phyloP scores from a whole-genome alignment of 2,888 invertebrate species.

The Prosopocoilus inquinatus region DNA sequence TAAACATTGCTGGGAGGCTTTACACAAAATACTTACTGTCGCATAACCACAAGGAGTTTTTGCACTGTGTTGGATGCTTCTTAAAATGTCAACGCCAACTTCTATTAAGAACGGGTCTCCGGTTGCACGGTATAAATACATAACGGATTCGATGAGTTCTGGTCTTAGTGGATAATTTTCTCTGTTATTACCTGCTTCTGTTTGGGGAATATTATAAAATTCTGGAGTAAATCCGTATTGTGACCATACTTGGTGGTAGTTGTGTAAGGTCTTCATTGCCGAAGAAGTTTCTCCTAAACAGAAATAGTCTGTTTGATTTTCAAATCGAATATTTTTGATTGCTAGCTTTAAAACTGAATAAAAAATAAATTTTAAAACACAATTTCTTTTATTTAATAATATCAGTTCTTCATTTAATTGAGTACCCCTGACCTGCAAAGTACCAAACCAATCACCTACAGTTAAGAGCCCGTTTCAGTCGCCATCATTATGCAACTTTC shows the following conservation, averaged over 20 bases:
- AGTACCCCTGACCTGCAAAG: no score
- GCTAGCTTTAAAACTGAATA: no score
- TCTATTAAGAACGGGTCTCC: slow-evolving; percentile 89
- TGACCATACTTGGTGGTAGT: slow-evolving; percentile 95
- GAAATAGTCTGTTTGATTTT: no score
- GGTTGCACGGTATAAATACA: slow-evolving; percentile 94
- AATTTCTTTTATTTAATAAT: no score
- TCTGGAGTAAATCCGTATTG: slow-evolving; percentile 98
- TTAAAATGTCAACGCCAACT: slow-evolving; percentile 90
- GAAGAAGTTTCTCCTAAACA: slow-evolving; percentile 77
- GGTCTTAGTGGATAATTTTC: slow-evolving; percentile 94
- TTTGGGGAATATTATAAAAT: slow-evolving; percentile 92
- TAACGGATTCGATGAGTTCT: slow-evolving; percentile 93
- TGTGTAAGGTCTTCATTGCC: slow-evolving; percentile 90
- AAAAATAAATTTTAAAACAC: no score
- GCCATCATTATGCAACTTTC: no score
- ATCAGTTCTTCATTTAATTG: no score
- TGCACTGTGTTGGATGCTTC: slow-evolving; percentile 91
- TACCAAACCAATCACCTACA: no score
- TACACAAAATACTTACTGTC: slow-evolving; percentile 63
- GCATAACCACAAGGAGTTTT: slow-evolving; percentile 96
- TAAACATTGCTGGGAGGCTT: slow-evolving; percentile 8
- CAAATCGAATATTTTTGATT: no score
- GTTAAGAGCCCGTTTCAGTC: no score
- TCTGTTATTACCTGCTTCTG: slow-evolving; percentile 78